Evolutionary conservation across 2,888 invertebrate species (phyloP).

Genomic region (Gnatocerus cornutus): DNA sequence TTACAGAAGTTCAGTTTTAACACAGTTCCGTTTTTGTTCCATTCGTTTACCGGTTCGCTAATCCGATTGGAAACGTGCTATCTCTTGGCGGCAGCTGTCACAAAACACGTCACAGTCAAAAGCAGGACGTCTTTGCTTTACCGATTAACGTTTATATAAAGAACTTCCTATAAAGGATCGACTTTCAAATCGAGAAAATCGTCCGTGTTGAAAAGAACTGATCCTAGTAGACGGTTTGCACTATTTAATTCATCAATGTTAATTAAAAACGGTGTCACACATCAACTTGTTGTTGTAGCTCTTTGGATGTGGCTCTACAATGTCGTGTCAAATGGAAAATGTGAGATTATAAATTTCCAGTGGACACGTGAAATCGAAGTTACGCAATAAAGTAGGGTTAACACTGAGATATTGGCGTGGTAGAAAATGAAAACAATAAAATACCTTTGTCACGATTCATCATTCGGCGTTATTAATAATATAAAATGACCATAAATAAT

Average conservation of each 20-base stretch:
- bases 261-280: no score
- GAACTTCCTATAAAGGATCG: slow-evolving; percentile 29
- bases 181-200: slow-evolving; percentile 18
- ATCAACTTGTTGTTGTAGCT: no score
- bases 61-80: slow-evolving; percentile 61
- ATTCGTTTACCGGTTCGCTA: slow-evolving; percentile 63
- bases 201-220: neutral
- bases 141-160: slow-evolving; percentile 33
- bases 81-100: slow-evolving; percentile 59
- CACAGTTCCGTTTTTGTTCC: slow-evolving; percentile 61
- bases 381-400: slow-evolving; percentile 37
- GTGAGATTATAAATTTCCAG: slow-evolving; percentile 22
- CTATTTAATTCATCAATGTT: no score
- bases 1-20: slow-evolving; percentile 59
- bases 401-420: slow-evolving; percentile 37
- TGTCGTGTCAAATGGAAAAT: slow-evolving; percentile 3
- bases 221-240: neutral
- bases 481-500: slow-evolving; percentile 52
- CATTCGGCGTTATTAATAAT: slow-evolving; percentile 51
- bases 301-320: neutral
- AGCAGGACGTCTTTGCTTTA: slow-evolving; percentile 39
- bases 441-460: slow-evolving; percentile 49
- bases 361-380: slow-evolving; percentile 37
- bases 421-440: slow-evolving; percentile 51
- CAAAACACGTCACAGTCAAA: slow-evolving; percentile 53